Percentiles rank a stretch among this genome's conserved stretches.
Conservation (phyloP, 2,797 vertebrate genomes). For the Menidia menidia region DNA sequence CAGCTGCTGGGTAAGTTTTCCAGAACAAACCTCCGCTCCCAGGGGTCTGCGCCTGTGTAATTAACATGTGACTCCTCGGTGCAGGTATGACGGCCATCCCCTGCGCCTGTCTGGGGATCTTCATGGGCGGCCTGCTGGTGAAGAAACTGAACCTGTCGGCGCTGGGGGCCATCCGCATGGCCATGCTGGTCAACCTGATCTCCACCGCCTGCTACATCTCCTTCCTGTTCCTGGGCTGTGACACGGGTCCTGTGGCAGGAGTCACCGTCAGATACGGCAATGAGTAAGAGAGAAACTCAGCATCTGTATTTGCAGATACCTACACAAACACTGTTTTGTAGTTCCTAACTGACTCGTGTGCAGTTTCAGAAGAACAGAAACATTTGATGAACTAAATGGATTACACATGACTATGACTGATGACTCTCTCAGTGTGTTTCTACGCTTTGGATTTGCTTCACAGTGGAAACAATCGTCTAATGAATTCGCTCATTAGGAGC, state of each 20-base stretch:
- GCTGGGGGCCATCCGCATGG: constrained; percentile 96
- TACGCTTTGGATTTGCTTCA: background rate
- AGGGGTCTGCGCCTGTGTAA: background rate
- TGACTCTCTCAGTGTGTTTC: background rate
- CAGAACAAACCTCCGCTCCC: background rate
- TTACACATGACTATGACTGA: background rate
- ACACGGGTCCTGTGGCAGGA: constrained; percentile 95
- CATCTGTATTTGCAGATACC: background rate
- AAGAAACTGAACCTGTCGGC: constrained; percentile 97
- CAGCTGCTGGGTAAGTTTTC: constrained; percentile 92
- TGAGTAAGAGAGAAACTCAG: constrained; percentile 82
- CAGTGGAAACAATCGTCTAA: background rate
- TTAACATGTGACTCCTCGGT: background rate
- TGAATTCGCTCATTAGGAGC: constrained; percentile 6
- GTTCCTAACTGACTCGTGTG: background rate
- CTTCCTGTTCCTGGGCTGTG: constrained; percentile 97
- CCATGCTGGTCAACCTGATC: constrained; percentile 97
- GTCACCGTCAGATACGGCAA: constrained; percentile 93
- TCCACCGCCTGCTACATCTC: constrained; percentile 97
- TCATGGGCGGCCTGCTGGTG: constrained; percentile 96
- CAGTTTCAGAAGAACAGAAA: background rate
- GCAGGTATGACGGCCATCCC: constrained; percentile 98
- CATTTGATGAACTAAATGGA: background rate
- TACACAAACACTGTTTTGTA: background rate
- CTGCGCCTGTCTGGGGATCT: constrained; percentile 97